phyloP scores from a whole-genome alignment of 2,797 vertebrate species.

The Psittacula derbiana region DNA sequence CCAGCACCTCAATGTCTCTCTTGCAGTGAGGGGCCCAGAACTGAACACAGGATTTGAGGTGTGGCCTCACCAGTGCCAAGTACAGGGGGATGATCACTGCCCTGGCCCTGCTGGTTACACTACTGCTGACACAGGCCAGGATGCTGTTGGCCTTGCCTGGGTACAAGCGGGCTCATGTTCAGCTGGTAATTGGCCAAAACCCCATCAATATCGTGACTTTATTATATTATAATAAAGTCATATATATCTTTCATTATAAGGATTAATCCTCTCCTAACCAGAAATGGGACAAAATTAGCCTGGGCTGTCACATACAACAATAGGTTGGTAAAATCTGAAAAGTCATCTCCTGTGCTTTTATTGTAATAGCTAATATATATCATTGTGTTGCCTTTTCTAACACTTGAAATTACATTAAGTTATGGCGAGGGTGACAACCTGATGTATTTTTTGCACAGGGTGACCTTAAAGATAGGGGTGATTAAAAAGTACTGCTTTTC shows the following conservation, averaged over 20 bases:
- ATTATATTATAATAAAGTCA: not conserved
- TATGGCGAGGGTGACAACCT: not conserved
- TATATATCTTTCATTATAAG: not conserved
- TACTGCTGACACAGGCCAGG: not conserved
- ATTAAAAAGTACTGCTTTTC: not conserved
- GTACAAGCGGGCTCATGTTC: rapidly evolving
- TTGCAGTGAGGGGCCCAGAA: not conserved
- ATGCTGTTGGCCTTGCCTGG: not conserved
- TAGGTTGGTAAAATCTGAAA: not conserved
- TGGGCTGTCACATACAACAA: not conserved
- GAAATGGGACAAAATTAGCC: not conserved
- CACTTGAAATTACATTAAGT: not conserved
- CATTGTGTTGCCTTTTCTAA: not conserved
- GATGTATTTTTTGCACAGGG: not conserved
- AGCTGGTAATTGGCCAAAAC: not conserved
- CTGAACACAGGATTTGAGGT: not conserved
- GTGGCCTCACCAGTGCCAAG: rapidly evolving
- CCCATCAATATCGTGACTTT: not conserved
- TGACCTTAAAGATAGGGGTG: not conserved
- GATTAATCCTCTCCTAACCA: not conserved
- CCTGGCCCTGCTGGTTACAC: not conserved
- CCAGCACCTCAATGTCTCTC: rapidly evolving
- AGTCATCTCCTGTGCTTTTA: not conserved
- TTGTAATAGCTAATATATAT: not conserved
- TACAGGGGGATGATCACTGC: not conserved